Evolutionary conservation across 2,888 invertebrate genomes (phyloP).

Genomic region (Drosophila nr. medialis): DNA sequence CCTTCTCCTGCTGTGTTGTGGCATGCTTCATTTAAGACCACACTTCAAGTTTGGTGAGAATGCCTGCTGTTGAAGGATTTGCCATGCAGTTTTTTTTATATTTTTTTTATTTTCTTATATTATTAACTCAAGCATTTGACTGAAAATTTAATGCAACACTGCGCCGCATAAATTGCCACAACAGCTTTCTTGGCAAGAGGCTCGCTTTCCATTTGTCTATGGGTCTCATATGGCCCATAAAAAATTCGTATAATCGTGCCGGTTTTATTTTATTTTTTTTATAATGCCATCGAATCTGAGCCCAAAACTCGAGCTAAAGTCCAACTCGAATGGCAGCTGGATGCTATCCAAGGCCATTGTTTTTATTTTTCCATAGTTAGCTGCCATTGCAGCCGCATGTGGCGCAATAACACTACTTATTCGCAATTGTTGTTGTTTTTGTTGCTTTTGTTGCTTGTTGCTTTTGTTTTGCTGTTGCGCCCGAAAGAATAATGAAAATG

Average conservation of each 20-base stretch:
- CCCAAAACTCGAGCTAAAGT: constrained; percentile 3
- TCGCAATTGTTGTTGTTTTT: neutral
- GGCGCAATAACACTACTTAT: constrained; percentile 50
- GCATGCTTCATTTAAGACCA: constrained; percentile 70
- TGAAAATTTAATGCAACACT: constrained; percentile 81
- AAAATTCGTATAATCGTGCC: constrained; percentile 72
- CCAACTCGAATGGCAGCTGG: constrained; percentile 64
- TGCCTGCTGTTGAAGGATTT: constrained; percentile 67
- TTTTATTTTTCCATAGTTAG: constrained; percentile 65
- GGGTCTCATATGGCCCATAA: constrained; percentile 79
- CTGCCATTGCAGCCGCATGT: constrained; percentile 65
- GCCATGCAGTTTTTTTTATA: constrained; percentile 16
- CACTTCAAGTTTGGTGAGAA: constrained; percentile 53
- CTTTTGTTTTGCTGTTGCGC: constrained; percentile 40
- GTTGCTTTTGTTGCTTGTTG: constrained; percentile 1
- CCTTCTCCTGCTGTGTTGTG: constrained; percentile 15
- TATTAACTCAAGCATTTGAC: constrained; percentile 78
- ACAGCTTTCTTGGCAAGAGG: constrained; percentile 55
- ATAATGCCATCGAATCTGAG: constrained; percentile 49
- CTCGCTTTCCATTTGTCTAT: constrained; percentile 53
- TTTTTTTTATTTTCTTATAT: constrained; percentile 22
- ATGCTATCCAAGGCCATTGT: constrained; percentile 76
- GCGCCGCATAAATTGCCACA: constrained; percentile 74
- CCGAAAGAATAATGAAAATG: constrained; percentile 64
- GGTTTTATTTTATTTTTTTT: constrained; percentile 18